These are phyloP conservation scores for Dicyrtomina minuta DNA, from an alignment of 2,888 invertebrate genomes.

Conservation along the genomic window DNA sequence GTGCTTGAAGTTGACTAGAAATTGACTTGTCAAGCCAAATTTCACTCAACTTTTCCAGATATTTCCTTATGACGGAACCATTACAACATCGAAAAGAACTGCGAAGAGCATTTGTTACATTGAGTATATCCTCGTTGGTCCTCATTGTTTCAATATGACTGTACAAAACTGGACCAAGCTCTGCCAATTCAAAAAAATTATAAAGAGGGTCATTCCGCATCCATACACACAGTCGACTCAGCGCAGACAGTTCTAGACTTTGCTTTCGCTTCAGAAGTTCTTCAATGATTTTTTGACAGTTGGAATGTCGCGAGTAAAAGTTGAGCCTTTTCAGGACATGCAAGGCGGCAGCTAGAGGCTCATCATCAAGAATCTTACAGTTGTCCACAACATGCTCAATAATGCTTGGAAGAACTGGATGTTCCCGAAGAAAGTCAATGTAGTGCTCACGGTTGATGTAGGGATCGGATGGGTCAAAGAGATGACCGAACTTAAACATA, in stretches of 20 bases:
- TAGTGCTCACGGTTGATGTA: conserved; percentile 32
- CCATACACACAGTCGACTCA: conserved; percentile 41
- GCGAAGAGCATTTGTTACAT: conserved; percentile 39
- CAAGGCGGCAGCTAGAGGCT: conserved; percentile 40
- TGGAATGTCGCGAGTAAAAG: conserved; percentile 23
- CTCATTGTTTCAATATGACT: conserved; percentile 37
- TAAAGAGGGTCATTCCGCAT: conserved; percentile 38
- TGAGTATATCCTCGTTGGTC: conserved; percentile 38
- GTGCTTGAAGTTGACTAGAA: background rate
- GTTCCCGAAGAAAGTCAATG: conserved; percentile 32
- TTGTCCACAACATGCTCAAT: conserved; percentile 34
- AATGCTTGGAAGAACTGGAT: conserved; percentile 39
- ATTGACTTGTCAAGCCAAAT: conserved; percentile 6
- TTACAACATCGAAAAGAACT: conserved; percentile 26
- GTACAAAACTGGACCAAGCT: conserved; percentile 38
- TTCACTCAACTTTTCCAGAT: conserved; percentile 22
- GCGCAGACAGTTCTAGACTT: conserved; percentile 36
- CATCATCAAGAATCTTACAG: conserved; percentile 40
- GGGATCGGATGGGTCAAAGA: conserved; percentile 41
- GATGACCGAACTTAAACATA: conserved; percentile 35
- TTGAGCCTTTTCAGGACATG: conserved; percentile 39
- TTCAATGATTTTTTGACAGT: conserved; percentile 40
- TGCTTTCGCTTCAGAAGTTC: conserved; percentile 40
- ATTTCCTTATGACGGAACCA: conserved; percentile 23
- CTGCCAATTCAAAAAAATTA: conserved; percentile 24